Evolutionary conservation across 1,140 invertebrate genomes (phyloP), one percentile per base, ranked within the genome.

Genomic region (Dolichoris vasculosae): DNA sequence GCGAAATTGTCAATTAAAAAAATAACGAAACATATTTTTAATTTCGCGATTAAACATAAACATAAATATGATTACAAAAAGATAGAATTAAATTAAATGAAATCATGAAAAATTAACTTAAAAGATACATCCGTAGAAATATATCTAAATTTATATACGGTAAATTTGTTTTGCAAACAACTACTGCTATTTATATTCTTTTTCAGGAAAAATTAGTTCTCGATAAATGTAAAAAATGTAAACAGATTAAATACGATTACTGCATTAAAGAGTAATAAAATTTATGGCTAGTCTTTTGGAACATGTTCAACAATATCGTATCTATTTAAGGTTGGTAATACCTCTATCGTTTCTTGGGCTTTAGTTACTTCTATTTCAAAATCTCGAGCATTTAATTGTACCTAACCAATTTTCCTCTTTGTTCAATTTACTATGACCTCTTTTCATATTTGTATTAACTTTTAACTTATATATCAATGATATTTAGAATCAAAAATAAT

Each of bases 271-370:
- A 71, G 35, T 71, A 23, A 38, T 20, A 32, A 23, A 71, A 71
- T 71, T 71, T 40, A 71, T 40, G 38, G 17, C 6, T 40, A 40
- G 67, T 76, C 80, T n/a, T 81, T 80, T 88, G 83, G 64, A 86
- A 35, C 40, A 80, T 40, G 63, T 83, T 87, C 64, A 76, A 87
- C 87, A 88, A 87, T 79, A 32, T 79, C 51, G 38, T 71, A 83
- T 87, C 84, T 77, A 85, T 83, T 87, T 86, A 43, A 78, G 46
- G 23, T 69, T 30, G 32, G 64, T 84, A 76, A 87, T 84, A 84
- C 71, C 64, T 81, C 64, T 82, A 82, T 20, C 40, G 40, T 73
- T 81, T 81, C 71, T 83, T 73, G 32, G 17, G 55, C 79, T 75
- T 77, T 80, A 32, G 51, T 85, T 67, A 81, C 84, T 63, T 81